Evolutionary conservation across 1,140 invertebrate genomes (phyloP).

Genomic region (Steinernema khuongi): DNA sequence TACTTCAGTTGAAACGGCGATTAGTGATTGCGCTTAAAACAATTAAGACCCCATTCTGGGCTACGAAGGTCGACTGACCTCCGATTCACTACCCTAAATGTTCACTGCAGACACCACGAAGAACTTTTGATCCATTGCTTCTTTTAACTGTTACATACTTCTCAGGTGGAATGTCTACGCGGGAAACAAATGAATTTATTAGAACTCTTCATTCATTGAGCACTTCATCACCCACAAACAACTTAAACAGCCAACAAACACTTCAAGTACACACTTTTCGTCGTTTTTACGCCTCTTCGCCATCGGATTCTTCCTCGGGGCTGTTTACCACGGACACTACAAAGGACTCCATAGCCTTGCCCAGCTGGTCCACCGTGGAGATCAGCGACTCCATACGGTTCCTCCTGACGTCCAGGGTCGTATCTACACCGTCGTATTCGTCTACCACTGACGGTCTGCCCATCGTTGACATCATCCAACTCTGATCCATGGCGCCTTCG

Average conservation of each 20-base stretch:
- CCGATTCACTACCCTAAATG: too few relatives aligned
- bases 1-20: too few relatives aligned
- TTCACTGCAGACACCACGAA: too few relatives aligned
- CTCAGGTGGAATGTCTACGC: too few relatives aligned
- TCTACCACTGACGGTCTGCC: constrained; percentile 3
- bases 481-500: background rate
- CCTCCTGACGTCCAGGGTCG: background rate
- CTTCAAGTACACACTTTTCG: background rate
- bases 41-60: too few relatives aligned
- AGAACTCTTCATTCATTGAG: constrained; percentile 11
- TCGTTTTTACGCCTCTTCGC: background rate
- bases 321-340: constrained; percentile 31
- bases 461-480: constrained; percentile 1
- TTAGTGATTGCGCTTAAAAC: too few relatives aligned
- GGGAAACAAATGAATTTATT: constrained; percentile 1
- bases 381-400: constrained; percentile 39
- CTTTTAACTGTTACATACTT: too few relatives aligned
- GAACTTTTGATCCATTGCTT: too few relatives aligned
- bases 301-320: background rate
- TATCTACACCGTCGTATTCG: background rate
- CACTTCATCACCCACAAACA: background rate
- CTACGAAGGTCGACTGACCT: too few relatives aligned
- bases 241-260: background rate
- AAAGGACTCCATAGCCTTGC: constrained; percentile 37
- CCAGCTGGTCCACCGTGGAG: constrained; percentile 35